phyloP scores from a whole-genome alignment of 2,797 vertebrate species.

The Pseudocheirus occidentalis region DNA sequence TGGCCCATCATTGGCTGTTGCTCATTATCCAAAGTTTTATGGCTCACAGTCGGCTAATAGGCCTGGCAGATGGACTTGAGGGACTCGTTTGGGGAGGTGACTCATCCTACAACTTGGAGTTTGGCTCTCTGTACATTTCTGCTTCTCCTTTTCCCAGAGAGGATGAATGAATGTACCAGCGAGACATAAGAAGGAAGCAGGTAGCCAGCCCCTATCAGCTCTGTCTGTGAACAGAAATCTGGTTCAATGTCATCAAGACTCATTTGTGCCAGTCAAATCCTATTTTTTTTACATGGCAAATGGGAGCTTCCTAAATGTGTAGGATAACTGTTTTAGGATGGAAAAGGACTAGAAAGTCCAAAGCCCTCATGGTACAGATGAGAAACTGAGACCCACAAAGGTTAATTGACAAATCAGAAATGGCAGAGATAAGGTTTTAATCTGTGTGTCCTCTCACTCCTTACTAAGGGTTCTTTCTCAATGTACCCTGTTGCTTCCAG shows the following conservation, averaged over 20 bases:
- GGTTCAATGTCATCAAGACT: background rate
- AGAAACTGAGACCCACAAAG: background rate
- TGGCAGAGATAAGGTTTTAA: background rate
- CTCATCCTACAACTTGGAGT: constrained; percentile 36
- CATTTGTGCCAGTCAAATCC: background rate
- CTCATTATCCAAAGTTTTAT: constrained; percentile 34
- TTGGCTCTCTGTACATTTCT: constrained; percentile 16
- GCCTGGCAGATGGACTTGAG: constrained; percentile 42
- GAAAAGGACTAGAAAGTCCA: background rate
- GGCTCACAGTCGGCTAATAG: constrained; percentile 11
- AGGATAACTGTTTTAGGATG: background rate
- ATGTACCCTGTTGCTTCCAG: background rate
- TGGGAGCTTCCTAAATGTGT: background rate
- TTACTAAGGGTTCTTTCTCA: background rate
- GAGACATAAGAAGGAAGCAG: constrained; percentile 7
- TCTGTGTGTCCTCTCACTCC: background rate
- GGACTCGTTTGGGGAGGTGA: constrained; percentile 33
- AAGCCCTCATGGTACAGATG: background rate
- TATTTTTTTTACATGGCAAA: background rate
- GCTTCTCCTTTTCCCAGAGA: constrained; percentile 21
- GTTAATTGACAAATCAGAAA: background rate
- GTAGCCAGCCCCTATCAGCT: background rate
- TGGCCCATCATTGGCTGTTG: constrained; percentile 1
- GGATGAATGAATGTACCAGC: constrained; percentile 13
- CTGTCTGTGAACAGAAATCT: background rate